These are phyloP conservation scores for Papilio dardanus DNA, from an alignment of 1,140 invertebrate species.

Conservation along the genomic window DNA sequence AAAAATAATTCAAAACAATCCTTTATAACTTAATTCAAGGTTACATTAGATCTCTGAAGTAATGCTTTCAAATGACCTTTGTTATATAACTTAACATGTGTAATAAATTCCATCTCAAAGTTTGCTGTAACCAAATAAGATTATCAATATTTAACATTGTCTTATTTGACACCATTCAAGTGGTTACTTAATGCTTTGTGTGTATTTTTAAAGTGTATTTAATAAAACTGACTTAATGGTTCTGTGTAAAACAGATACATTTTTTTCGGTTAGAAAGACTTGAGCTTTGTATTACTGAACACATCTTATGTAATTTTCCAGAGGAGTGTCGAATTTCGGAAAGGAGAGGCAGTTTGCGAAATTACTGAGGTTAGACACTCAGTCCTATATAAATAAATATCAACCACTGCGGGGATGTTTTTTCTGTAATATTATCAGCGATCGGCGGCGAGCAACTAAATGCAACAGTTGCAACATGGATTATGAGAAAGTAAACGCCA, in stretches of 20 bases:
- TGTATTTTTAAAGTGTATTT: background rate
- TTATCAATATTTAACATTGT: background rate
- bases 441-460: background rate
- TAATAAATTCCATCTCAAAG: background rate
- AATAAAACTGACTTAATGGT: background rate
- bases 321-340: no score
- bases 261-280: background rate
- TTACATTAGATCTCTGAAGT: background rate
- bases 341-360: no score
- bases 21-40: background rate
- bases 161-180: conserved; percentile 5
- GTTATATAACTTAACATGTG: background rate
- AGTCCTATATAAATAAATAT: background rate
- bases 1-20: background rate
- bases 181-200: background rate
- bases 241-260: background rate
- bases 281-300: no score
- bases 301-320: no score
- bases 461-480: conserved; percentile 1
- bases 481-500: background rate
- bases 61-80: conserved; percentile 17
- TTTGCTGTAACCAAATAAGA: background rate
- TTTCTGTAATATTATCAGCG: background rate
- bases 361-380: no score
- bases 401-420: background rate